Evolutionary conservation across 2,797 vertebrate genomes (phyloP).

Genomic region (Lemur catta): DNA sequence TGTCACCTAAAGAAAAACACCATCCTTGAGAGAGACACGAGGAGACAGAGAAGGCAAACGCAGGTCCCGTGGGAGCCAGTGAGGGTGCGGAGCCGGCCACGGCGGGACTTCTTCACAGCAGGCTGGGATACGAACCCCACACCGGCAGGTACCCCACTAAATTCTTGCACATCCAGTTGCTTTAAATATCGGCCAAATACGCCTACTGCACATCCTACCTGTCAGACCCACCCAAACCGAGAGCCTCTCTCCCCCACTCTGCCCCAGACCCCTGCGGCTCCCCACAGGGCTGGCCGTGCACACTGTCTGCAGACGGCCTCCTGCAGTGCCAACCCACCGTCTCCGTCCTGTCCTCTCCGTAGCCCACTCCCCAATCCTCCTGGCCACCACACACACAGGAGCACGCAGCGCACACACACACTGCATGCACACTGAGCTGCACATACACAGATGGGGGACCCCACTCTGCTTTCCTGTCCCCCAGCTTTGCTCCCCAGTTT

Average conservation of each 20-base stretch:
- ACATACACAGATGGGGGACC: neutral
- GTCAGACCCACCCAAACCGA: neutral
- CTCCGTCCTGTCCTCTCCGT: neutral
- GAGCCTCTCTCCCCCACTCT: neutral
- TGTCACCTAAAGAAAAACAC: neutral
- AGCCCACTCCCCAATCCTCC: neutral
- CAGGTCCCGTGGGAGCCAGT: fast-evolving
- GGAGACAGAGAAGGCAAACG: fast-evolving
- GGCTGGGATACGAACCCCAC: fast-evolving
- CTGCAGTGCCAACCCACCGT: fast-evolving
- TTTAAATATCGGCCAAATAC: fast-evolving
- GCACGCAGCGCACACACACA: neutral
- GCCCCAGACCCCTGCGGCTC: neutral
- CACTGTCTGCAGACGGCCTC: neutral
- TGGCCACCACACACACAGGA: neutral
- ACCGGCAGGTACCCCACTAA: fast-evolving
- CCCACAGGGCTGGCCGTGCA: fast-evolving
- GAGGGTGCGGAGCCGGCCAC: neutral
- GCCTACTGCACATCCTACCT: fast-evolving
- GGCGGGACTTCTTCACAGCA: too few species aligned
- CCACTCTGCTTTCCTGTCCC: neutral
- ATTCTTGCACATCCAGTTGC: fast-evolving
- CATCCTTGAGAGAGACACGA: too few species aligned
- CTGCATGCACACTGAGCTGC: fast-evolving
- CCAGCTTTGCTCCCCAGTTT: neutral